Evolutionary conservation across 2,888 invertebrate genomes (phyloP).

Genomic region (Tenodera sinensis): DNA sequence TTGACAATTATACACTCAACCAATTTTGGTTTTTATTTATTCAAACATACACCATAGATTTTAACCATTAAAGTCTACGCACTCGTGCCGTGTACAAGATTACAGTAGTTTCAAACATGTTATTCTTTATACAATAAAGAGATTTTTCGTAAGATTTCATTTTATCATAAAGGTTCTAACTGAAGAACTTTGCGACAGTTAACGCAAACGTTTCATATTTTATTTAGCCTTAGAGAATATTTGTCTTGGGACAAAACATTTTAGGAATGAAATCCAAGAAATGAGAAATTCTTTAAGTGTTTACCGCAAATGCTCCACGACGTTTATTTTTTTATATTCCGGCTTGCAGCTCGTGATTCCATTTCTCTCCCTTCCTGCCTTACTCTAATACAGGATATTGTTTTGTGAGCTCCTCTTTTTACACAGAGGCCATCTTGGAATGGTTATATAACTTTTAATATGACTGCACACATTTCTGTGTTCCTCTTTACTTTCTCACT

Average conservation of each 20-base stretch:
- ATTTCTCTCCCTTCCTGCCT: neutral
- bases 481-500: neutral
- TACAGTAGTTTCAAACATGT: too few relatives aligned
- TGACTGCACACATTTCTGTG: neutral
- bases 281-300: neutral
- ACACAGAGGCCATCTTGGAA: neutral
- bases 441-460: conserved; percentile 5
- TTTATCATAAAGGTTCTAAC: too few relatives aligned
- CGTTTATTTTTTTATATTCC: neutral
- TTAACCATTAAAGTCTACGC: too few relatives aligned
- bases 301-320: neutral
- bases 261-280: neutral
- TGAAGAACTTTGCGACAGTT: too few relatives aligned
- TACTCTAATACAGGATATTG: neutral
- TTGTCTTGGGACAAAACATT: neutral
- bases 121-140: too few relatives aligned
- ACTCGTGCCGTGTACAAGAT: too few relatives aligned
- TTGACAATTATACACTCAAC: too few relatives aligned
- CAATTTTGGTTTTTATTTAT: too few relatives aligned
- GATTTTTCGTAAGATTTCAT: too few relatives aligned
- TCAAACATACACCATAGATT: too few relatives aligned
- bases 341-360: neutral
- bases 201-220: too few relatives aligned
- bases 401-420: neutral
- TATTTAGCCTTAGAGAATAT: too few relatives aligned